Evolutionary conservation across 2,888 invertebrate genomes (phyloP), one percentile per base, ranked within the genome.

Genomic region (Salticus scenicus): DNA sequence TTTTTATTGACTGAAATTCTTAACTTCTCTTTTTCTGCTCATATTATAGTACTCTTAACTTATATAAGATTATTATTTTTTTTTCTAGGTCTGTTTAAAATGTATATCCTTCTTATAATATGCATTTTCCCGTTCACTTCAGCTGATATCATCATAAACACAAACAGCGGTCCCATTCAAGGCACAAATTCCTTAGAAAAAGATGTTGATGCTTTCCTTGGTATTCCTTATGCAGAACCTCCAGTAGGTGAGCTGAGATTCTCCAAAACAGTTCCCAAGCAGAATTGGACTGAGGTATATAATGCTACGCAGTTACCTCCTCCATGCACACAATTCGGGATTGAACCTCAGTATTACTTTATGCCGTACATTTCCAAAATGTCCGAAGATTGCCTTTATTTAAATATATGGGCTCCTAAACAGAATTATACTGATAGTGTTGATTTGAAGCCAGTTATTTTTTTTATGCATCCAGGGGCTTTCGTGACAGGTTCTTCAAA

Each of bases 151-250:
- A n/a, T n/a, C 37, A 37, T 37, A 37, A 37, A 37, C 37, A 37
- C 37, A 4, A 37, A 37, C 37, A 37, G 37, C 37, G 64, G 64
- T 0, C 64, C 27, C 0, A 12, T 64, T 64, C 8, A 27, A 64
- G 64, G 64, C 8, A 28, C n/a, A 28, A 7, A 4, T 12, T 27
- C 20, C 10, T 64, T 14, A 28, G 12, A 8, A 1, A n/a, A 64
- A 7, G 20, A 64, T 8, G 27, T 64, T 30, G 64, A 27, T 17
- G 64, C 64, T 12, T 64, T 17, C 64, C 30, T 64, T 14, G 64
- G 64, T 17, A 28, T 64, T 30, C 64, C 64, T 64, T 64, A 64
- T 10, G 64, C 64, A 12, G 64, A 64, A 28, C 64, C 64, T 12
- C 64, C 64, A 0, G 28, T 64, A 10, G 64, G 64, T 4, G 28